Evolutionary conservation across 1,140 invertebrate species (phyloP), one percentile per base, ranked within the genome.

Genomic region (Tigriopus japonicus): DNA sequence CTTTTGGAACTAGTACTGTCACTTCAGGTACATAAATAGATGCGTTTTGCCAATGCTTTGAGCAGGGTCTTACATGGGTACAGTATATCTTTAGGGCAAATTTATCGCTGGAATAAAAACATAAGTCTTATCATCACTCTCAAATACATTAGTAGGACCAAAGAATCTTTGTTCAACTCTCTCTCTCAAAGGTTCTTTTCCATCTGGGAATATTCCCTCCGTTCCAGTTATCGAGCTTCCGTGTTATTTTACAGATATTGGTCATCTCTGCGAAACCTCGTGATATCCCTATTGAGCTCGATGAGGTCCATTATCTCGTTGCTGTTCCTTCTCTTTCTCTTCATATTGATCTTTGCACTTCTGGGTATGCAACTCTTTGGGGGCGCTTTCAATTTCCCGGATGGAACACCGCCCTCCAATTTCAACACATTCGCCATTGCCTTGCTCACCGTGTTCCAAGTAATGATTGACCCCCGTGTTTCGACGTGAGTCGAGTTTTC

Each of bases 241-340:
- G 9, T 35, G 9, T 35, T 35, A 35, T 9, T 5, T 35, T 35
- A 35, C 28, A 35, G 95, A 75, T 98, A 99, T 74, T 99, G 95
- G 96, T 86, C 93, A 66, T 95, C 91, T 64, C 76, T 98, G 65
- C 79, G 95, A 65, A 99, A 99, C 77, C 81, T 99, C 70, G 96
- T 99, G 66, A 92, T 98, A 74, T 99, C 96, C 65, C 79, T 99
- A 73, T 82, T 99, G 70, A 96, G 93, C 77, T 96, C 92, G 66
- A 99, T 99, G 96, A 83, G 95, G 74, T 98, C 94, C 71, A 99
- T 99, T 75, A 95, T 99, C 74, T 97, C 92, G 66, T 81, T 99
- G 72, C 77, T 99, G 76, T 99, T 99, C 80, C 86, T 99, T 69
- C 88, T 99, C 73, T 99, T 99, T 82, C 82, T 99, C 74, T 99